Evolutionary conservation across 2,797 vertebrate species (phyloP).

Genomic region (Halcyon badia): DNA sequence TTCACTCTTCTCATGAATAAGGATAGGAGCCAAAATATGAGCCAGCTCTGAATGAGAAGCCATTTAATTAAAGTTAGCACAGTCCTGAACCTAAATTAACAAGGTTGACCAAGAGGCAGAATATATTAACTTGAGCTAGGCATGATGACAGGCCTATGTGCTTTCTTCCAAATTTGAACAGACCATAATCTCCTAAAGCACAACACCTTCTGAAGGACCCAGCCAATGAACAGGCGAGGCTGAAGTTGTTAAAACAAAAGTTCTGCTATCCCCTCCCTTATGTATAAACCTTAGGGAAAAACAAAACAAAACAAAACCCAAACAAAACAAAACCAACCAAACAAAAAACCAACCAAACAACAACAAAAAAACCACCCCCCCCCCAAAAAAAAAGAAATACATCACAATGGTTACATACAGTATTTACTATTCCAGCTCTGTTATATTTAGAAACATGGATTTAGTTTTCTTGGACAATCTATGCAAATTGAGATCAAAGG

Average conservation of each 20-base stretch:
- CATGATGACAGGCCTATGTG: background rate
- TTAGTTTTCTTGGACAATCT: background rate
- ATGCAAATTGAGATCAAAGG: background rate
- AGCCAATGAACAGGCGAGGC: background rate
- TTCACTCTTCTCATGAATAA: background rate
- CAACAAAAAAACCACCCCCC: no score
- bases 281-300: background rate
- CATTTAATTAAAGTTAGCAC: slow-evolving; percentile 52
- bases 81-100: slow-evolving; percentile 29
- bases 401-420: accelerated
- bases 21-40: slow-evolving; percentile 1
- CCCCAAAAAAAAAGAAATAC: background rate
- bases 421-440: background rate
- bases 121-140: background rate
- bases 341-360: no score
- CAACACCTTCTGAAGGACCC: background rate
- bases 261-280: background rate
- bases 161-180: background rate
- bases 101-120: slow-evolving; percentile 12
- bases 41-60: slow-evolving; percentile 6
- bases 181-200: background rate
- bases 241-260: background rate
- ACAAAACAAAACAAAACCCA: no score
- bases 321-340: no score
- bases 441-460: background rate